Evolutionary conservation across 1,140 invertebrate species (phyloP).

Genomic region (Hydropsyche tenuis): DNA sequence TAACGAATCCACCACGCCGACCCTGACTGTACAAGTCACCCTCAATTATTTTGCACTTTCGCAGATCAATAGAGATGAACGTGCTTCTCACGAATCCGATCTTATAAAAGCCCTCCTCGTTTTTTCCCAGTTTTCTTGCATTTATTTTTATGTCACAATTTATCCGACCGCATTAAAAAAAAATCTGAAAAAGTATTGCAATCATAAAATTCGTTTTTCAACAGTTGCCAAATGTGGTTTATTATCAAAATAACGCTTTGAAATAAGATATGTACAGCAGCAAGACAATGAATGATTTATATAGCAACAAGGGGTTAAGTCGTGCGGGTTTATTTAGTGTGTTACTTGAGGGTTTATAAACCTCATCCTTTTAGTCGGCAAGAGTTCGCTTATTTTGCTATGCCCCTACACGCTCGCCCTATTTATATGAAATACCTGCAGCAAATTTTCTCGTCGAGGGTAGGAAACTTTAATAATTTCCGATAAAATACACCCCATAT

Average conservation of each 20-base stretch:
- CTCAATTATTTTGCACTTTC: slow-evolving; percentile 31
- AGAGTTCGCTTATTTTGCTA: slow-evolving; percentile 23
- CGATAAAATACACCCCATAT: slow-evolving; percentile 37
- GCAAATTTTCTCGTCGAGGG: slow-evolving; percentile 32
- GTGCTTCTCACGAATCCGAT: slow-evolving; percentile 44
- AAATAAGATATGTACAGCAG: background rate
- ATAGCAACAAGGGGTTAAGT: background rate
- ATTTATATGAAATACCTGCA: slow-evolving; percentile 33
- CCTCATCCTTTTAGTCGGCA: slow-evolving; percentile 11
- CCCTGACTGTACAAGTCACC: slow-evolving; percentile 1
- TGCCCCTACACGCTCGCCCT: background rate
- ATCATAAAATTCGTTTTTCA: no score
- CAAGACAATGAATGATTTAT: slow-evolving; percentile 16
- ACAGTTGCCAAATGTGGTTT: no score
- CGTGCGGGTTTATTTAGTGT: slow-evolving; percentile 2
- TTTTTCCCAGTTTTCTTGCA: slow-evolving; percentile 3
- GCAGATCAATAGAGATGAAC: slow-evolving; percentile 31
- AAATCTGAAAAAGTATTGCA: no score
- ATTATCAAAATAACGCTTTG: no score
- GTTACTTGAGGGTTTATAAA: slow-evolving; percentile 25
- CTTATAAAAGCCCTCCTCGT: slow-evolving; percentile 43
- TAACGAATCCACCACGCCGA: background rate
- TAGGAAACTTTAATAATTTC: slow-evolving; percentile 44
- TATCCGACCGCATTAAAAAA: no score
- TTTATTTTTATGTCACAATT: background rate